phyloP scores from a whole-genome alignment of 2,113 vertebrate species.

The Trinectes maculatus region DNA sequence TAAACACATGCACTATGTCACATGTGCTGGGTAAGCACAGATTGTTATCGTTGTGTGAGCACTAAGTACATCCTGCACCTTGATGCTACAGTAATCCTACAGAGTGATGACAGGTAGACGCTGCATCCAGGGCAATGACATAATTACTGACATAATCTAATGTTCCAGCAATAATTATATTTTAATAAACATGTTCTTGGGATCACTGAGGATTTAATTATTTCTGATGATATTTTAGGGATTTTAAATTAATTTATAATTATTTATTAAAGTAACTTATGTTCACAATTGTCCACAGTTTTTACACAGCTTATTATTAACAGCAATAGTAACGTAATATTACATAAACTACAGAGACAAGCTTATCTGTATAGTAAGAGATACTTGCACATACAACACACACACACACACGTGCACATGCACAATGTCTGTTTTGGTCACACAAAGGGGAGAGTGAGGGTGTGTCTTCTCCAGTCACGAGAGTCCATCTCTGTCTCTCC shows the following conservation, averaged over 20 bases:
- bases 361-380: slow-evolving; percentile 1
- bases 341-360: too few species aligned
- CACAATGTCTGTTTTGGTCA: slow-evolving; percentile 5
- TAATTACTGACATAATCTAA: neutral
- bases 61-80: slow-evolving; percentile 34
- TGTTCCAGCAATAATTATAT: too few species aligned
- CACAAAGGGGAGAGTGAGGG: slow-evolving; percentile 32
- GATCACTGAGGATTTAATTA: too few species aligned
- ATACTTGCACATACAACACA: slow-evolving; percentile 14
- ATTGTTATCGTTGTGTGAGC: slow-evolving; percentile 37
- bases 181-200: too few species aligned
- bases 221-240: too few species aligned
- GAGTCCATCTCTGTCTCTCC: slow-evolving; percentile 52
- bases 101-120: neutral
- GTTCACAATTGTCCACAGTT: too few species aligned
- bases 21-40: slow-evolving; percentile 11
- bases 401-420: neutral
- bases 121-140: neutral
- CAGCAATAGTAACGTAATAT: too few species aligned
- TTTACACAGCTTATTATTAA: too few species aligned
- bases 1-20: neutral
- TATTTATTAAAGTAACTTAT: too few species aligned
- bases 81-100: slow-evolving; percentile 1
- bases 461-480: slow-evolving; percentile 58
- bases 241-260: too few species aligned